phyloP scores from a whole-genome alignment of 2,888 invertebrate species.

The Hyalella azteca region DNA sequence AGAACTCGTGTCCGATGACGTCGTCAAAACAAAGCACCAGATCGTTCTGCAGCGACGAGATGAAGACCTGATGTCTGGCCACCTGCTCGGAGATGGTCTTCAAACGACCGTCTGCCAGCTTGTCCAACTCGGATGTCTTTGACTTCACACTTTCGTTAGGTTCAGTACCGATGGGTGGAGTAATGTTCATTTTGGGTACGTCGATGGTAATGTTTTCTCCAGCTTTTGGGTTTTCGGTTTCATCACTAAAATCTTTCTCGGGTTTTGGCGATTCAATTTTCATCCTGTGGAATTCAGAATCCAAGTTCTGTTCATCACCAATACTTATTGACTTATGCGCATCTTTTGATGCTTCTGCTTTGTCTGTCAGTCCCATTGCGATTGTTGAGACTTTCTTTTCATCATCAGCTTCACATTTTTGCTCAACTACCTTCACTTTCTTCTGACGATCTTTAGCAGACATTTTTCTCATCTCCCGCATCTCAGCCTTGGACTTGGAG shows the following conservation, averaged over 20 bases:
- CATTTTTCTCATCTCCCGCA: background rate
- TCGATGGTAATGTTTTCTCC: background rate
- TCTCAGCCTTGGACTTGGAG: background rate
- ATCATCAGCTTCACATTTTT: background rate
- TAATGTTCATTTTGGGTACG: background rate
- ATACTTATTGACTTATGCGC: too few relatives aligned
- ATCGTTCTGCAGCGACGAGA: background rate
- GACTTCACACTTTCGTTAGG: background rate
- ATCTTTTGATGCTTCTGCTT: too few relatives aligned
- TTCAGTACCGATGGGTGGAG: too few relatives aligned
- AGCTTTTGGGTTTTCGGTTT: background rate
- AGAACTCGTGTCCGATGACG: slow-evolving; percentile 84
- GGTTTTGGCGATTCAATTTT: too few relatives aligned
- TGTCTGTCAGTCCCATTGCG: background rate
- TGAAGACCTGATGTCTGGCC: background rate
- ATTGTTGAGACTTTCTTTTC: background rate
- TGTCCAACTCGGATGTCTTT: too few relatives aligned
- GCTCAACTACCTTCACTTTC: background rate
- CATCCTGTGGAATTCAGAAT: too few relatives aligned
- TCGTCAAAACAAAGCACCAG: slow-evolving; percentile 65
- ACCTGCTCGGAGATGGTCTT: background rate
- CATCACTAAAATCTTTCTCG: background rate
- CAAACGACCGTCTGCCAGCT: too few relatives aligned
- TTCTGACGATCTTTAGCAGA: background rate
- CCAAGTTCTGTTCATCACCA: too few relatives aligned